These are phyloP conservation scores for Potorous gilbertii DNA, from an alignment of 2,797 vertebrate species.

Conservation along the genomic window DNA sequence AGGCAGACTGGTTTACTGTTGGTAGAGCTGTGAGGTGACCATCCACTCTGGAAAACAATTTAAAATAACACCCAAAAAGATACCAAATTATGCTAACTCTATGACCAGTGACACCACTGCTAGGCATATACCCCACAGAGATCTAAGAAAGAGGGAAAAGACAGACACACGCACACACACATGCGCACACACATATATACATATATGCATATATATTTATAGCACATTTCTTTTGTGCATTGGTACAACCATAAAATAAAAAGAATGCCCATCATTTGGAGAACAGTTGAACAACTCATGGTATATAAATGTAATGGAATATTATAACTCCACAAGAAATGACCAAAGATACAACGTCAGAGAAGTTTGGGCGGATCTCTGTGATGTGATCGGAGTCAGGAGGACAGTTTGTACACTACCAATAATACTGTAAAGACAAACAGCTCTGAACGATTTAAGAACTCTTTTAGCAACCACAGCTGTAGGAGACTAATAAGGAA, in stretches of 20 bases:
- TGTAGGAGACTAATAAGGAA: background rate
- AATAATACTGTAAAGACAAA: background rate
- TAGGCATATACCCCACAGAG: background rate
- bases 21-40: background rate
- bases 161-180: background rate
- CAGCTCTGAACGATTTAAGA: background rate
- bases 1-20: background rate
- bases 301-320: background rate
- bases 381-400: background rate
- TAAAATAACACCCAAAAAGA: background rate
- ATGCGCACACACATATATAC: background rate
- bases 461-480: background rate
- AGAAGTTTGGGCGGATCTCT: background rate
- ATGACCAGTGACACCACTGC: background rate
- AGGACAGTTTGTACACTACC: background rate
- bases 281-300: background rate
- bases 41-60: background rate
- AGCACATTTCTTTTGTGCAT: background rate
- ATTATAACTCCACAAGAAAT: background rate
- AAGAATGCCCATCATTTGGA: background rate
- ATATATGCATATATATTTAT: background rate
- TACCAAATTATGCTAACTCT: background rate
- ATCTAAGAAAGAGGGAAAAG: background rate
- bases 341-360: background rate
- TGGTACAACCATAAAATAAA: background rate